Evolutionary conservation across 2,797 vertebrate species (phyloP).

Genomic region (Toxotes lorentzi): DNA sequence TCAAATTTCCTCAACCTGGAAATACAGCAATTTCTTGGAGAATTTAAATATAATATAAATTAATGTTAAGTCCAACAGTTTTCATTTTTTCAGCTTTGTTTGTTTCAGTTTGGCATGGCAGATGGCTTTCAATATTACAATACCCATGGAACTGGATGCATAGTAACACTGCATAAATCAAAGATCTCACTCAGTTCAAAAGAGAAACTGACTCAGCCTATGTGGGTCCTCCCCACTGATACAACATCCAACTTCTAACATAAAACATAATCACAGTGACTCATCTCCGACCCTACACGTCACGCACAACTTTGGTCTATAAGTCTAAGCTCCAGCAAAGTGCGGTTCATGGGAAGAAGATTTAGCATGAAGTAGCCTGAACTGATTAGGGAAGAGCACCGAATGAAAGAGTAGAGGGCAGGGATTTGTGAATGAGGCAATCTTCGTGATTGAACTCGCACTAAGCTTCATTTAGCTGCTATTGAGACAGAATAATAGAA

Average conservation of each 20-base stretch:
- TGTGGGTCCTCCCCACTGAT: not conserved
- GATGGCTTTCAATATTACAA: not conserved
- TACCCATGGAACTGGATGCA: not conserved
- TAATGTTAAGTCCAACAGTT: not conserved
- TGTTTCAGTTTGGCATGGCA: not conserved
- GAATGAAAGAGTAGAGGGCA: conserved; percentile 34
- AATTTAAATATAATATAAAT: not conserved
- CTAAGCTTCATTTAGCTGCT: conserved; percentile 59
- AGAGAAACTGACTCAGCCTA: not conserved
- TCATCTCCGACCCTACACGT: conserved; percentile 1
- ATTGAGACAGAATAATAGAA: conserved; percentile 48
- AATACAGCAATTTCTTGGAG: not conserved
- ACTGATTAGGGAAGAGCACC: conserved; percentile 35
- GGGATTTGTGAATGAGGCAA: conserved; percentile 50
- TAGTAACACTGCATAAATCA: not conserved
- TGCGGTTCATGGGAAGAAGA: conserved; percentile 16
- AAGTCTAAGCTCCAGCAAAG: conserved; percentile 4
- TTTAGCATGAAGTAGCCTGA: conserved; percentile 1
- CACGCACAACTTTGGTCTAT: not conserved
- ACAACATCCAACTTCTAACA: not conserved
- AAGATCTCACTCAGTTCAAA: not conserved
- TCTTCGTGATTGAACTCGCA: conserved; percentile 49
- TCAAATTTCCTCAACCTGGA: not conserved
- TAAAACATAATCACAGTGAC: not conserved
- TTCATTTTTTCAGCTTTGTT: not conserved